Conservation (phyloP, 2,113 vertebrate species). For the Nansenia antarctica region DNA sequence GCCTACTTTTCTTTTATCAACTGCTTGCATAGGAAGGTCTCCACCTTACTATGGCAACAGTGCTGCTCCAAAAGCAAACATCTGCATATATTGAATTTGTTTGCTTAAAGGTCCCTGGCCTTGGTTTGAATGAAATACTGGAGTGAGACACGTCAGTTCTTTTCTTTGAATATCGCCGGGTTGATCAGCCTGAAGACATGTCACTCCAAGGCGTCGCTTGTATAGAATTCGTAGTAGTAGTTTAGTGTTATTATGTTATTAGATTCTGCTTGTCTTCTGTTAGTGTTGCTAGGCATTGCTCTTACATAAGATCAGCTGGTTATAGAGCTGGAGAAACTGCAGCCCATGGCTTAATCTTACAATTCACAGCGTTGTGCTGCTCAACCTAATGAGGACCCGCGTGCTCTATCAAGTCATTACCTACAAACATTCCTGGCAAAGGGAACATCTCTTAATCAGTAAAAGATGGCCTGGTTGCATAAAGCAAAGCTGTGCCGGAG, state of each 20-base stretch:
- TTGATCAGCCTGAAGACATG: background rate
- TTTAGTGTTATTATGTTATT: background rate
- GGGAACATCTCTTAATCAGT: background rate
- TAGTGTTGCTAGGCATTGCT: slow-evolving; percentile 28
- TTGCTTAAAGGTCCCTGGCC: slow-evolving; percentile 22
- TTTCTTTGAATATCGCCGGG: background rate
- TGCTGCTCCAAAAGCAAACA: slow-evolving; percentile 50
- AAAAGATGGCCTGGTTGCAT: background rate
- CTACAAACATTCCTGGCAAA: slow-evolving; percentile 41
- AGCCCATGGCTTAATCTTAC: slow-evolving; percentile 25
- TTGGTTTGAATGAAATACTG: background rate
- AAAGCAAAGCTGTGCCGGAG: background rate
- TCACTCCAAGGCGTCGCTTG: background rate
- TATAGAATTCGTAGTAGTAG: background rate
- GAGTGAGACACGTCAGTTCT: background rate
- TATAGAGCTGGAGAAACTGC: slow-evolving; percentile 23
- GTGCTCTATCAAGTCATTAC: slow-evolving; percentile 52
- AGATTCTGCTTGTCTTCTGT: slow-evolving; percentile 5
- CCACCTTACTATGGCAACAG: slow-evolving; percentile 16
- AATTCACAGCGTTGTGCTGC: slow-evolving; percentile 64
- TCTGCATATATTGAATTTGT: background rate
- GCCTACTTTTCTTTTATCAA: slow-evolving; percentile 21
- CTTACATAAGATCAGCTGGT: slow-evolving; percentile 41
- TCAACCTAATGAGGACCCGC: slow-evolving; percentile 55
- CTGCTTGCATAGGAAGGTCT: background rate